A percentile compares a stretch with the other conserved stretches of the same genome.
Conservation (phyloP, 2,797 vertebrate genomes). For the Gobionotothen gibberifrons region DNA sequence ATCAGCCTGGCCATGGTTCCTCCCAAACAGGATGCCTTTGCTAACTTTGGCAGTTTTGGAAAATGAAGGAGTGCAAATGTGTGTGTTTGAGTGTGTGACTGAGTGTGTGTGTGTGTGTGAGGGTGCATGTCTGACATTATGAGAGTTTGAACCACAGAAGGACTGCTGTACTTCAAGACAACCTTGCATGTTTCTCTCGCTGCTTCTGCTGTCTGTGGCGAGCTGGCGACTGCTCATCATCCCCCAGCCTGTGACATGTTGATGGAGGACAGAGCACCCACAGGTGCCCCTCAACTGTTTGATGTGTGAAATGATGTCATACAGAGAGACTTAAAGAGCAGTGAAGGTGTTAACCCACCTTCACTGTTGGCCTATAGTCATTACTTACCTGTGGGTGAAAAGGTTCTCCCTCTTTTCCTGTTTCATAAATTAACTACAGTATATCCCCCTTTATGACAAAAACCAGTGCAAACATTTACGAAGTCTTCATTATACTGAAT, state of each 20-base stretch:
- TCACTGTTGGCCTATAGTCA: slow-evolving; percentile 13
- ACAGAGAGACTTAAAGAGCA: slow-evolving; percentile 27
- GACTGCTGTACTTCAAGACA: slow-evolving; percentile 69
- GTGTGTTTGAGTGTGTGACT: slow-evolving; percentile 29
- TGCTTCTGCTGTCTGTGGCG: slow-evolving; percentile 49
- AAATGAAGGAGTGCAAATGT: slow-evolving; percentile 84
- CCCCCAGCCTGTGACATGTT: slow-evolving; percentile 12
- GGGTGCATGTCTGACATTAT: slow-evolving; percentile 47
- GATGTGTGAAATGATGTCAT: slow-evolving; percentile 25
- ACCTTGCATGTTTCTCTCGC: slow-evolving; percentile 71
- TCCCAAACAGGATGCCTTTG: slow-evolving; percentile 98
- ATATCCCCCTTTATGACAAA: slow-evolving; percentile 18
- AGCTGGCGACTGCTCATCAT: slow-evolving; percentile 40
- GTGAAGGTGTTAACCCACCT: slow-evolving; percentile 33
- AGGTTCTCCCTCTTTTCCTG: slow-evolving; percentile 20
- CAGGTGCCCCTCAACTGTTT: slow-evolving; percentile 21
- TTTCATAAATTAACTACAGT: slow-evolving; percentile 33
- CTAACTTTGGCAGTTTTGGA: slow-evolving; percentile 98
- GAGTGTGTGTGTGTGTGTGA: slow-evolving; percentile 56
- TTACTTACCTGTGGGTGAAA: slow-evolving; percentile 25
- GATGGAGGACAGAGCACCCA: neutral
- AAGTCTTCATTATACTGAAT: neutral
- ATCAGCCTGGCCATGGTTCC: slow-evolving; percentile 84
- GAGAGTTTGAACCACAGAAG: slow-evolving; percentile 50
- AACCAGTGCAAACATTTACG: slow-evolving; percentile 2